Base-by-base conservation (phyloP, 1,140 invertebrate genomes). In the Plutomurus gul region DNA sequence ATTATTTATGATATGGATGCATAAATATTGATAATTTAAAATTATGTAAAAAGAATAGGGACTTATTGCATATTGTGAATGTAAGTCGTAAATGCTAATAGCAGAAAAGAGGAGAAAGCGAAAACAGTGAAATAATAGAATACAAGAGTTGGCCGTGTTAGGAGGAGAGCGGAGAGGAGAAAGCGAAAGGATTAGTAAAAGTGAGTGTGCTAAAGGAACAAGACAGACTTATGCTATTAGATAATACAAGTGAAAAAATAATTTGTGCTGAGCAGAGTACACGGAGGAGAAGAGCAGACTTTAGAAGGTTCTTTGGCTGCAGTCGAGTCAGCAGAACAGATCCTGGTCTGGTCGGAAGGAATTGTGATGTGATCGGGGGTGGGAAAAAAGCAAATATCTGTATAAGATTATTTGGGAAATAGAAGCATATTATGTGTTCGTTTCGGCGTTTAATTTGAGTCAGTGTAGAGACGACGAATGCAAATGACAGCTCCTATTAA, bases 401-500 rank as follows among this genome's bases (percentile, higher is more conserved):
- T n/a, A 70, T 70, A 51, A 70, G 51, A 77, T 77, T 77, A 77
- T 77, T 70, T 78, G 49, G 47, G 56, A 81, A 72, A 75, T 70
- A 78, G 74, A 79, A 77, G 74, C 77, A 65, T 82, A 82, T 82
- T 76, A 82, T 79, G 65, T 76, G 81, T 74, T 82, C 81, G 72
- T 73, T 77, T 76, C 51, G 75, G 77, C 81, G 74, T 82, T 82
- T 82, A 82, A 82, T 82, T 82, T 82, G 81, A 82, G 77, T 80
- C 77, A 82, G 78, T 78, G 74, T 72, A 78, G 79, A 81, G 80
- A 13, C 76, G 78, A 82, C 74, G 81, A 79, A 80, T 82, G 81
- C 75, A 80, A 79, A 79, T 82, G 81, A 82, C 81, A 82, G 81
- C 70, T 80, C 81, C 77, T 82, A 82, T 82, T 82, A 82, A 82